Conservation (phyloP, 2,888 invertebrate genomes). For the Meandrusa payeni region DNA sequence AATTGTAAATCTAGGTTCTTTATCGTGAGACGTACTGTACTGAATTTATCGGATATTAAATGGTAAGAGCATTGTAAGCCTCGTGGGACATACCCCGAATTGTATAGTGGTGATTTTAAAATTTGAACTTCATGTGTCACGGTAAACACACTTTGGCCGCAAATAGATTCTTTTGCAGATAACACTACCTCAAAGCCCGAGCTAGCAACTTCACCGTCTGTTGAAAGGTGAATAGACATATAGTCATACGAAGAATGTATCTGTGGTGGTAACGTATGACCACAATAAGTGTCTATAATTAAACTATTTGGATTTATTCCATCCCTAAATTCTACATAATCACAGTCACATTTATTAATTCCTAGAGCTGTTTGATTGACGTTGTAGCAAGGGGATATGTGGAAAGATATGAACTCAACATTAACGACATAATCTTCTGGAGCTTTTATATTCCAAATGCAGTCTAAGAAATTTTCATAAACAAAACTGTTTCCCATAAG, state of each 20-base stretch:
- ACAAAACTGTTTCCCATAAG: constrained; percentile 51
- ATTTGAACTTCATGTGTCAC: constrained; percentile 37
- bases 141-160: constrained; percentile 46
- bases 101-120: constrained; percentile 57
- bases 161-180: constrained; percentile 60
- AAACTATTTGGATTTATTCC: constrained; percentile 84
- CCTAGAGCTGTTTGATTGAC: constrained; percentile 60
- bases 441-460: constrained; percentile 86
- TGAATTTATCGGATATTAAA: constrained; percentile 36
- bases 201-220: constrained; percentile 81
- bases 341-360: constrained; percentile 82
- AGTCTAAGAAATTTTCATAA: constrained; percentile 86
- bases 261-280: constrained; percentile 76
- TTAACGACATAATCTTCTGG: constrained; percentile 81
- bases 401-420: constrained; percentile 78
- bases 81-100: constrained; percentile 47
- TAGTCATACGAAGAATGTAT: constrained; percentile 82
- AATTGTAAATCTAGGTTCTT: constrained; percentile 49
- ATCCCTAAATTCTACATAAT: constrained; percentile 87
- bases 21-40: constrained; percentile 44
- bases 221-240: constrained; percentile 84
- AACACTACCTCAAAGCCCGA: constrained; percentile 84
- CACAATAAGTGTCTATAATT: constrained; percentile 85
- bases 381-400: constrained; percentile 69
- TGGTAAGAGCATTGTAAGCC: constrained; percentile 59